These are phyloP conservation scores for Diadema setosum DNA, from an alignment of 35 echinoderm and acorn worm genomes.

Conservation along the genomic window DNA sequence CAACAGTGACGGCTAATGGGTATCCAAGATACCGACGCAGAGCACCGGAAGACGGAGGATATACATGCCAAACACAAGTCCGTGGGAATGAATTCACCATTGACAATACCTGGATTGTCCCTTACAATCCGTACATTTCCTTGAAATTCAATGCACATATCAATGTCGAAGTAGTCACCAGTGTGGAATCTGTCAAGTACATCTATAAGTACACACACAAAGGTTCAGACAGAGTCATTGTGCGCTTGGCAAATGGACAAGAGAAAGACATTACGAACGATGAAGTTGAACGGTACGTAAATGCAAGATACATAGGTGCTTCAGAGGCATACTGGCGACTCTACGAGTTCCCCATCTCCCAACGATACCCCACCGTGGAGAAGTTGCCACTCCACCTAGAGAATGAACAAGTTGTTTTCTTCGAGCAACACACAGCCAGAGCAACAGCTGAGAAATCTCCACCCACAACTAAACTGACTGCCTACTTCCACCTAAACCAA, in stretches of 20 bases:
- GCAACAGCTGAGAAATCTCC: background rate
- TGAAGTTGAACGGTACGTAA: background rate
- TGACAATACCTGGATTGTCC: conserved; percentile 20
- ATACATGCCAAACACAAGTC: background rate
- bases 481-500: background rate
- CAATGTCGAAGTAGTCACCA: conserved; percentile 11
- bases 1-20: background rate
- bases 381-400: conserved; percentile 13
- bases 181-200: conserved; percentile 28
- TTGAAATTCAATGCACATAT: conserved; percentile 30
- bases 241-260: conserved; percentile 3
- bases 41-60: background rate
- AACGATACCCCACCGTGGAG: background rate
- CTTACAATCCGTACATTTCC: conserved; percentile 20
- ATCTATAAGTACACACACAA: conserved; percentile 25
- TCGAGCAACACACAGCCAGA: background rate
- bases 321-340: conserved; percentile 10
- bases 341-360: background rate
- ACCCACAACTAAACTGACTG: background rate
- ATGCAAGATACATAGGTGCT: conserved; percentile 14
- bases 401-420: background rate
- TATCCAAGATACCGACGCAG: conserved; percentile 20
- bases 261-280: background rate
- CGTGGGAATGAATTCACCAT: background rate
- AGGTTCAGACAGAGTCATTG: conserved; percentile 7